Conservation (phyloP, 2,113 vertebrate genomes). For the Eubucco bourcierii region DNA sequence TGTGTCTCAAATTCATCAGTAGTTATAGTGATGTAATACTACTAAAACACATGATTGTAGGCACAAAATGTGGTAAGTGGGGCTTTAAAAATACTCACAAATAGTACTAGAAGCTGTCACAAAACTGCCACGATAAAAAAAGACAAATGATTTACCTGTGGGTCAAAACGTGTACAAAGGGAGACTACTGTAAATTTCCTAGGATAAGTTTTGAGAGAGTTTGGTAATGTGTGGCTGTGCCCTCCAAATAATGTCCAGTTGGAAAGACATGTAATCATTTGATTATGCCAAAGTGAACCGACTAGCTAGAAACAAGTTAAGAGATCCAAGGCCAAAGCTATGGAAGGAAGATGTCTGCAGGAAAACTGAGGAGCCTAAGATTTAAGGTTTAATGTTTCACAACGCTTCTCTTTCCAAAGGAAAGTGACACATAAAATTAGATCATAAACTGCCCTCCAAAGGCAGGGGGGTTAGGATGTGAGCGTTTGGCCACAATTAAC, state of each 20-base stretch:
- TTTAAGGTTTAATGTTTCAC: background rate
- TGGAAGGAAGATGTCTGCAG: background rate
- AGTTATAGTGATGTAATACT: background rate
- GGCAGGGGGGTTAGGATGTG: background rate
- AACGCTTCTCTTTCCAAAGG: background rate
- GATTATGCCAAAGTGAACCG: background rate
- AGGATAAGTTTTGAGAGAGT: background rate
- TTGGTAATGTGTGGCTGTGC: background rate
- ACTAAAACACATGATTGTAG: background rate
- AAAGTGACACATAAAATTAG: background rate
- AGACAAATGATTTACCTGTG: background rate
- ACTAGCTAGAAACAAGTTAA: background rate
- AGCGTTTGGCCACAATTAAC: background rate
- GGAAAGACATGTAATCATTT: background rate
- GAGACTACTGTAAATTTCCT: background rate
- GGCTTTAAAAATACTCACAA: constrained; percentile 9
- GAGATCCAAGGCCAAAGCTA: background rate
- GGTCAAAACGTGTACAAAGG: background rate
- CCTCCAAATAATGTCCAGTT: background rate
- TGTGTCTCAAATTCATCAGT: background rate
- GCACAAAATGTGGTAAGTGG: background rate
- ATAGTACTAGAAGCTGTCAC: background rate
- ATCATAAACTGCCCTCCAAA: background rate
- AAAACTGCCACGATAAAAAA: background rate
- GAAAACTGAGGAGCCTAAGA: background rate